Evolutionary conservation across 2,113 vertebrate genomes (phyloP), one percentile per base, ranked within the genome.

Genomic region (Acanthochromis polyacanthus): DNA sequence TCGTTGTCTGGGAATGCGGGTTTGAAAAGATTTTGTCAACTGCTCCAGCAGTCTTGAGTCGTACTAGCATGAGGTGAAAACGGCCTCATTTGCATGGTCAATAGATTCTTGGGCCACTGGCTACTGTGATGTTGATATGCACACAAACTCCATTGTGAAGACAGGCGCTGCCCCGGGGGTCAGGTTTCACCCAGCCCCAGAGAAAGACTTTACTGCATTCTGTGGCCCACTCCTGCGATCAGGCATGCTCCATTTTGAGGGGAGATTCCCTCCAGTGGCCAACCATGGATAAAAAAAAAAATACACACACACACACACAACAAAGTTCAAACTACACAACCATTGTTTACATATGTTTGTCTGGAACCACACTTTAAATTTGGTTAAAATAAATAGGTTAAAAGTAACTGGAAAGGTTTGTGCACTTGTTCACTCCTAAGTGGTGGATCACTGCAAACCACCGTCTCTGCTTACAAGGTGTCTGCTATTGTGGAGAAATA

Each of bases 131-230:
- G 93, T 90, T 94, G 92, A 93, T 92, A 90, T 91, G 89, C 91
- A 94, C 93, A 94, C 93, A 91, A 93, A 93, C 93, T 91, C 87
- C 93, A 94, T 95, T 94, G 94, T 95, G 91, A 87, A 85, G 90
- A 87, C 89, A 94, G 93, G 86, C 92, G 90, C 93, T 93, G 89
- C 92, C 93, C 92, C 78, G 78, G 93, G 93, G 92, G 92, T 95
- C 94, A 91, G 93, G 92, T 95, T 95, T 91, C 94, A 95, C 75
- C 88, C 83, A 76, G 84, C 86, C 86, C 78, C 83, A 91, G 76
- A 92, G 83, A 93, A 89, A 88, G 88, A 91, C 90, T 91, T 90
- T 91, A 90, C 85, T 91, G 88, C 91, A 89, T 88, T 92, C 87
- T 92, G 80, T 74, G 79, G 75, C 89, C 90, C 90, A 91, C 92